Base-by-base conservation (phyloP, 2,113 vertebrate genomes). In the Ictalurus furcatus region DNA sequence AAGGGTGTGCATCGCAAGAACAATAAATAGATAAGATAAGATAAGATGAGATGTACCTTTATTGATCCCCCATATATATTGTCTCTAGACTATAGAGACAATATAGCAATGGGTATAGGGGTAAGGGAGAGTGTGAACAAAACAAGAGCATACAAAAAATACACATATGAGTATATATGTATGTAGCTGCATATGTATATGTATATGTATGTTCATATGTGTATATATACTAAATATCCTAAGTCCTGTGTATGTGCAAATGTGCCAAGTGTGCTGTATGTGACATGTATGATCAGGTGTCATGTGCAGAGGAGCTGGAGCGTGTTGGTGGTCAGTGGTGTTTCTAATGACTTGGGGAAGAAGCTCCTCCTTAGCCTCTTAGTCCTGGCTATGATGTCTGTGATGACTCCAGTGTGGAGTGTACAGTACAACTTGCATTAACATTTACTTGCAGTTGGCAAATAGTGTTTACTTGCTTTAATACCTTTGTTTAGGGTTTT, bases 401-500 rank as follows among this genome's bases (percentile, higher is more conserved):
- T 25, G 21, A 44, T 76, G 7, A 37, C 21, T 84, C 58, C 52
- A 81, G 16, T 14, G 8, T 8, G 8, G 16, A 48, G 6, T 48
- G 44, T 81, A 25, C 48, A 40, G 34, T 34, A 30, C 21, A 17
- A 82, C 63, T 54, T 67, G 61, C 40, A 58, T 44, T 73, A 73
- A 58, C 65, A 84, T 59, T 84, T 30, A 44, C 56, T 30, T 61
- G 44, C 14, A 84, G 30, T 19, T 52, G 28, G 17, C 17, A 85
- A 90, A 56, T 40, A 34, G 6, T 52, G 14, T 52, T 67, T 85
- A 21, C 86, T 80, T 85, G 9, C 54, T 56, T 63, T 52, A 30
- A 12, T 44, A 48, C 73, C 40, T 86, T 81, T 58, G 25, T 13
- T 48, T 69, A 84, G 34, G 82, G 81, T 56, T 85, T 81, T 85